Base-by-base conservation (phyloP, 2,888 invertebrate species). In the Sialis lutaria region DNA sequence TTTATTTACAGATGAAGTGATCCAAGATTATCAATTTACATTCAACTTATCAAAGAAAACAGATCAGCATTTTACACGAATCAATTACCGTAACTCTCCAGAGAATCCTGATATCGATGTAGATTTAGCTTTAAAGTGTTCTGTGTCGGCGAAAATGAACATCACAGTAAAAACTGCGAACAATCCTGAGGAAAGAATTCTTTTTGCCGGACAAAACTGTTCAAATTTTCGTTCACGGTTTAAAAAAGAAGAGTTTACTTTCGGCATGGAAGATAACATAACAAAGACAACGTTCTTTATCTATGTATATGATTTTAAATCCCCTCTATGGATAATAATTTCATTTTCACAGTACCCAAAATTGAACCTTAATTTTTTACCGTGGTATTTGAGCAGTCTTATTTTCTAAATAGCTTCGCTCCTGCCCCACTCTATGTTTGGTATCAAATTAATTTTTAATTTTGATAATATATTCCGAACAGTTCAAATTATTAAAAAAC, bases 1-100 rank as follows among this genome's bases (percentile, higher is more conserved):
- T 52, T 52, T 52, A 50, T 50, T 64, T 66, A 42, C 70, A 92
- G 92, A 97, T 64, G 91, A 95, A 59, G 71, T 98, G 48, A 86
- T 90, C 9, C 95, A 96, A 46, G 97, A 98, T 67, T 98, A 93
- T 67, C 93, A 97, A 62, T 98, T 97, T 69, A 98, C 98, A 0
- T 98, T 98, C 68, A 97, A 98, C 67, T 69, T 98, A 47, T 96
- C 95, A 5, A 95, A 95, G 64, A 89, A 90, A 57, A 95, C 96
- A 58, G 97, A 98, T 67, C 76, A 85, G 0, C 88, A 96, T 61
- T 87, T 88, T 47, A 88, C 89, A 0, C 90, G 91, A 56, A 97
- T 98, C 51, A 97, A 97, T 69, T 96, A 98, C 66, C 82, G 91
- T 56, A 96, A 96, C 67, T 82, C 88, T 40, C 95, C 95, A 0